A percentile compares a stretch with the other conserved stretches of the same genome.
Conservation (phyloP, 2,888 invertebrate species). For the Lamproptera curius region DNA sequence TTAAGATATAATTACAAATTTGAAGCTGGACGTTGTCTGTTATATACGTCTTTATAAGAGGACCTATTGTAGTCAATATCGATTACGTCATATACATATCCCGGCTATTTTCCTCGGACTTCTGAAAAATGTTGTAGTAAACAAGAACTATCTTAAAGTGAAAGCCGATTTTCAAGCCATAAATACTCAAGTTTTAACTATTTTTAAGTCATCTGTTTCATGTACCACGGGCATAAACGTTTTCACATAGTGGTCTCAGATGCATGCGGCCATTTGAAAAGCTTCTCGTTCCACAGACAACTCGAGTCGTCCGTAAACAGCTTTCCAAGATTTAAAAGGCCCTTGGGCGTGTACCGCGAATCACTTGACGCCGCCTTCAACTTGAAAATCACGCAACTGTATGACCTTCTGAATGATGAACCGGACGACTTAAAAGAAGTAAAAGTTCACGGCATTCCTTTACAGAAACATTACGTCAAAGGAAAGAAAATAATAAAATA, state of each 20-base stretch:
- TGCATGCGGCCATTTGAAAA: conserved; percentile 29
- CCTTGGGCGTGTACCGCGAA: conserved; percentile 21
- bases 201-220: too few relatives aligned
- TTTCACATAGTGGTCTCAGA: conserved; percentile 5
- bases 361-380: conserved; percentile 16
- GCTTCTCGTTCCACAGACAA: conserved; percentile 37
- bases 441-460: neutral
- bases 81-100: too few relatives aligned
- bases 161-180: too few relatives aligned
- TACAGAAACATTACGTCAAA: neutral
- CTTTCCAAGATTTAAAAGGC: conserved; percentile 47
- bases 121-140: too few relatives aligned
- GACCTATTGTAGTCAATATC: too few relatives aligned
- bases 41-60: too few relatives aligned
- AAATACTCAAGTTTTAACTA: too few relatives aligned
- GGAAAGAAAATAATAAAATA: neutral
- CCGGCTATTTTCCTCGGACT: too few relatives aligned
- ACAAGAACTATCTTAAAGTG: too few relatives aligned
- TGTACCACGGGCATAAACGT: too few relatives aligned
- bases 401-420: neutral
- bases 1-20: too few relatives aligned
- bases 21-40: too few relatives aligned
- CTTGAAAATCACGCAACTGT: neutral
- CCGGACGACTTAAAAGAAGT: neutral
- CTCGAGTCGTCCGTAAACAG: conserved; percentile 41